Conservation (phyloP, 2,888 invertebrate species). For the Agonopterix heracliana region DNA sequence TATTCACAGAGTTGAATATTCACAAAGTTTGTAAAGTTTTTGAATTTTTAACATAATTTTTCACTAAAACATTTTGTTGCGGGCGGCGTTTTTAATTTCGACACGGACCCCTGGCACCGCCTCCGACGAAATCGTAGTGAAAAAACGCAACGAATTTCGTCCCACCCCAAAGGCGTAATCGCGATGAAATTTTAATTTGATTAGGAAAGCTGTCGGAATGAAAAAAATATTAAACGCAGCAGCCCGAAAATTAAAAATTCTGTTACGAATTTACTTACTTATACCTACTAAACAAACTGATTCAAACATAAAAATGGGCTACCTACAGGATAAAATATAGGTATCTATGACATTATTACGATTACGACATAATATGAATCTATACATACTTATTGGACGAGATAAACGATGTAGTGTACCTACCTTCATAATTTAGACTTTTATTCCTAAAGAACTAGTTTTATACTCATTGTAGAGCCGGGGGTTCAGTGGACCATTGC, state of each 20-base stretch:
- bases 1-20: slow-evolving; percentile 6
- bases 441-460: no score
- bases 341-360: no score
- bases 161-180: slow-evolving; percentile 21
- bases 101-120: slow-evolving; percentile 11
- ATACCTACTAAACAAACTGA: no score
- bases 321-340: no score
- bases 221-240: slow-evolving; percentile 19
- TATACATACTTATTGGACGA: no score
- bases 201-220: slow-evolving; percentile 32
- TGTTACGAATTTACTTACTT: slow-evolving; percentile 5
- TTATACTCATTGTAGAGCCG: no score
- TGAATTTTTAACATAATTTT: slow-evolving; percentile 20
- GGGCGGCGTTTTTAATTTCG: slow-evolving; percentile 25
- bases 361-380: no score
- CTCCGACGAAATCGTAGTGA: slow-evolving; percentile 9
- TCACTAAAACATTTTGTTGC: slow-evolving; percentile 16
- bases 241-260: slow-evolving; percentile 24
- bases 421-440: no score
- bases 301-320: no score
- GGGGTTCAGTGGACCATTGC: no score
- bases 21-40: slow-evolving; percentile 12
- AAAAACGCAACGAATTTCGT: slow-evolving; percentile 16
- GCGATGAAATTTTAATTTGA: slow-evolving; percentile 50
- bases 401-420: no score